phyloP scores from a whole-genome alignment of 2,113 vertebrate species.

The Platysteira castanea region DNA sequence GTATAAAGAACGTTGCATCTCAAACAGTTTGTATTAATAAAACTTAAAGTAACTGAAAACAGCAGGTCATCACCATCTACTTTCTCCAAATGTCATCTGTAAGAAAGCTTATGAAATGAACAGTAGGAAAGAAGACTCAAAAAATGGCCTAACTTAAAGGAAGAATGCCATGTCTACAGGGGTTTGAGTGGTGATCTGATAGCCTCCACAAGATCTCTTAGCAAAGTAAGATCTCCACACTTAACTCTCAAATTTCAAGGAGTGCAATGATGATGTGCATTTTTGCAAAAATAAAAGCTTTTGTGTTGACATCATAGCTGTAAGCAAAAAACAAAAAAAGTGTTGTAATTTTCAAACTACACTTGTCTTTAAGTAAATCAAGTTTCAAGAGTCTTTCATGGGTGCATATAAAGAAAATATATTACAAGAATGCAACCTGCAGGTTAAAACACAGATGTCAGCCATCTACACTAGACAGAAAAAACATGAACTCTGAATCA shows the following conservation, averaged over 20 bases:
- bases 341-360: not conserved
- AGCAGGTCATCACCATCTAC: not conserved
- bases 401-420: not conserved
- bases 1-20: not conserved
- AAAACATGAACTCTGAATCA: not conserved
- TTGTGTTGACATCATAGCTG: not conserved
- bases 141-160: not conserved
- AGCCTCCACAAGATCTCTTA: not conserved
- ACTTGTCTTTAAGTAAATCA: not conserved
- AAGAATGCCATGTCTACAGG: not conserved
- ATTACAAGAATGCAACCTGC: not conserved
- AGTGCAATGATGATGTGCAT: not conserved
- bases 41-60: not conserved
- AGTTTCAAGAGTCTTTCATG: not conserved
- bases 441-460: not conserved
- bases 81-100: not conserved
- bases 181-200: not conserved
- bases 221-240: not conserved
- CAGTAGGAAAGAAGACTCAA: not conserved
- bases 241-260: not conserved
- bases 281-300: not conserved
- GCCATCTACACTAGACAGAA: not conserved
- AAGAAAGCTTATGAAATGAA: not conserved
- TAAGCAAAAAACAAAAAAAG: not conserved
- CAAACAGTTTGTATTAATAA: not conserved